phyloP scores from a whole-genome alignment of 2,113 vertebrate species.

The Anarhynchus alexandrinus region DNA sequence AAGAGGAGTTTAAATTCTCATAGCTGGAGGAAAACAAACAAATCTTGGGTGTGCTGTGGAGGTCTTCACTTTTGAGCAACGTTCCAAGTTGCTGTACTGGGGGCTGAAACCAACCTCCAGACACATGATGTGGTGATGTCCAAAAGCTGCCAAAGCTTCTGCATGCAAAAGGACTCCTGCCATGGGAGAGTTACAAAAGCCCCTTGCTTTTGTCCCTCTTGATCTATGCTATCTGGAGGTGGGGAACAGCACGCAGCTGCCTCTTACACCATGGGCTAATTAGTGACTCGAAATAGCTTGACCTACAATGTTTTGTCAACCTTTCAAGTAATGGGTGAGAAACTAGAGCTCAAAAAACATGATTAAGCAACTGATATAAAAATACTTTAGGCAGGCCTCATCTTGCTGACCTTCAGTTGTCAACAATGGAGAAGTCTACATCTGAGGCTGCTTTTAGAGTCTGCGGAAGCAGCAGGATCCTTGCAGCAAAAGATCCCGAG shows the following conservation, averaged over 20 bases:
- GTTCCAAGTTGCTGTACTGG: background rate
- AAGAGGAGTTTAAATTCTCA: background rate
- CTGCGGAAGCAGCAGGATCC: background rate
- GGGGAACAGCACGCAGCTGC: background rate
- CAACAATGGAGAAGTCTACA: background rate
- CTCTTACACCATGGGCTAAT: background rate
- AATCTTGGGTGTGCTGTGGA: rapidly evolving
- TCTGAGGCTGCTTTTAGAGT: background rate
- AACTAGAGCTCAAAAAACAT: background rate
- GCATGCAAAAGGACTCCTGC: background rate
- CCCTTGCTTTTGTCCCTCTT: background rate
- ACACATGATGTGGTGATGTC: background rate
- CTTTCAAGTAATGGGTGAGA: background rate
- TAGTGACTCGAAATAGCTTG: background rate
- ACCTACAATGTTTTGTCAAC: background rate
- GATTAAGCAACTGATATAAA: background rate
- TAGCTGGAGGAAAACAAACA: background rate
- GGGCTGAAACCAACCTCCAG: background rate
- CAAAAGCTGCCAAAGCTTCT: background rate
- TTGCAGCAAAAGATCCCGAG: background rate
- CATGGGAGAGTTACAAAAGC: background rate
- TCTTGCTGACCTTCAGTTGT: background rate
- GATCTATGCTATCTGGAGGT: background rate
- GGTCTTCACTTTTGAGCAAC: background rate
- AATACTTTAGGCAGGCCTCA: background rate